phyloP scores from a whole-genome alignment of 2,113 vertebrate species.

The Arenaria interpres region DNA sequence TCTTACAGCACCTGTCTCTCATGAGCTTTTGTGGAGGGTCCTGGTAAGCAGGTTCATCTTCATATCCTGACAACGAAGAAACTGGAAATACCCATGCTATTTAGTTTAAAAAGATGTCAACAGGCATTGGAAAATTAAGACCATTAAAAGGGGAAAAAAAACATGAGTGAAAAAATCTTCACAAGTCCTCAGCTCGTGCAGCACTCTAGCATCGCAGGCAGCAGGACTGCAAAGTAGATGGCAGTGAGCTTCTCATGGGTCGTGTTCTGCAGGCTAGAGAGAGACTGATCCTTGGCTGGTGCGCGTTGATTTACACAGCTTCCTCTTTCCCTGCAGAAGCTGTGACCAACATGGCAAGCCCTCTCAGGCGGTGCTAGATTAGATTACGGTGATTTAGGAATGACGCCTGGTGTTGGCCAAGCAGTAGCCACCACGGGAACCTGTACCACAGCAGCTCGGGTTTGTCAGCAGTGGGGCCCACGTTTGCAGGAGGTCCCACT shows the following conservation, averaged over 20 bases:
- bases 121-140: neutral
- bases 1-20: neutral
- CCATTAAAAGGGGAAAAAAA: neutral
- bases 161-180: neutral
- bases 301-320: neutral
- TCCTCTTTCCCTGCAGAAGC: neutral
- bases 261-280: neutral
- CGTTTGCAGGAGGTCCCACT: neutral
- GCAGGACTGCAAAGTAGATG: neutral
- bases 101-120: neutral
- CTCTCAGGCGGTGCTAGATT: neutral
- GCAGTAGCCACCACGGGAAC: neutral
- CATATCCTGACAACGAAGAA: accelerated
- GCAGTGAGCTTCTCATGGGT: neutral
- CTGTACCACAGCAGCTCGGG: neutral
- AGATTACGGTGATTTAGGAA: neutral
- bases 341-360: neutral
- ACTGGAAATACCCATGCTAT: neutral
- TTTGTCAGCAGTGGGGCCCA: neutral
- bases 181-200: neutral
- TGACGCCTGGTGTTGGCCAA: neutral
- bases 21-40: neutral
- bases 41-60: neutral
- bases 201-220: neutral
- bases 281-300: neutral